Evolutionary conservation across 2,888 invertebrate genomes (phyloP).

Genomic region (Sepiola atlantica): DNA sequence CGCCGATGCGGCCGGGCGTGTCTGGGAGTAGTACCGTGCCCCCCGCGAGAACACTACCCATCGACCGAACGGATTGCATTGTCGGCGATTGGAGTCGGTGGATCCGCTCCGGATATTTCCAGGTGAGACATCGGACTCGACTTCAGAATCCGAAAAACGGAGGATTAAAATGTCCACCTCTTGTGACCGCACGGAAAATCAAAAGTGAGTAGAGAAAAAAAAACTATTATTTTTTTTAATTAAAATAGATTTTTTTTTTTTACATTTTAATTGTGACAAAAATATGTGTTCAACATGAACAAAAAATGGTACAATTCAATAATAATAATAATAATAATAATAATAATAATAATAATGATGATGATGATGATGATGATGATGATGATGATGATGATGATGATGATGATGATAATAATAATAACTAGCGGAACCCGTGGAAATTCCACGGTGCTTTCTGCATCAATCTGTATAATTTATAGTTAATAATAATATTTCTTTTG

Average conservation of each 20-base stretch:
- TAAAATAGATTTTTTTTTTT: not conserved
- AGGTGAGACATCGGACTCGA: conserved; percentile 35
- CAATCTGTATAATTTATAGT: too few species aligned
- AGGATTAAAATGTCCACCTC: conserved; percentile 35
- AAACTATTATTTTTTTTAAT: not conserved
- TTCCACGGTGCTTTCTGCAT: too few species aligned
- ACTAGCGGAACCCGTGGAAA: too few species aligned
- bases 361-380: too few species aligned
- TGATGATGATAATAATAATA: too few species aligned
- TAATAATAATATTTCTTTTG: too few species aligned
- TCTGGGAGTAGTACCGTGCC: not conserved
- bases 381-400: too few species aligned
- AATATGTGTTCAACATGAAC: too few species aligned
- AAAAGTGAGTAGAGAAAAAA: not conserved
- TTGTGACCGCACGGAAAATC: conserved; percentile 36
- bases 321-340: too few species aligned
- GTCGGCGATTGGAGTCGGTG: not conserved
- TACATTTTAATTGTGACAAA: too few species aligned
- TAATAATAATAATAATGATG: too few species aligned
- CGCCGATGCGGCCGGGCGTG: not conserved
- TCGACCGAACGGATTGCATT: not conserved
- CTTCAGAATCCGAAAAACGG: not conserved
- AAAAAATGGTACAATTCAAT: too few species aligned
- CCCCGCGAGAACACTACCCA: not conserved
- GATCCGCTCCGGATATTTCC: conserved; percentile 39